Conservation (phyloP, 2,797 vertebrate genomes). For the Pangasius macronema region DNA sequence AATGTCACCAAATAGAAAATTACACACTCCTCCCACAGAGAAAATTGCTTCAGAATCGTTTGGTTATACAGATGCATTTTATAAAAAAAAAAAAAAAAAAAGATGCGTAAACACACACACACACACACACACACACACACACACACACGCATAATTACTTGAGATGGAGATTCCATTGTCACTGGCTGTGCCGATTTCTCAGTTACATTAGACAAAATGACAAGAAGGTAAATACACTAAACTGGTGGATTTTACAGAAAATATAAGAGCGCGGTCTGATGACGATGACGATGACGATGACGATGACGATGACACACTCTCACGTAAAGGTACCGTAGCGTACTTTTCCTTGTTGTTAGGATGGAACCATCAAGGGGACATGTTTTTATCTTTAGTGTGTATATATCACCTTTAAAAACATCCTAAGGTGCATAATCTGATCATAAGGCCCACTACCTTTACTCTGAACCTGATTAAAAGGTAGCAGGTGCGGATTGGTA, state of each 20-base stretch:
- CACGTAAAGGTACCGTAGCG: background rate
- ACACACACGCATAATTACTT: constrained; percentile 77
- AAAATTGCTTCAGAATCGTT: constrained; percentile 87
- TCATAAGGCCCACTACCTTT: background rate
- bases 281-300: background rate
- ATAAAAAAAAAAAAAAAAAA: constrained; percentile 48
- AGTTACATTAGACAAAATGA: constrained; percentile 60
- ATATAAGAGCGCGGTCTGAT: background rate
- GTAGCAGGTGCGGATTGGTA: background rate
- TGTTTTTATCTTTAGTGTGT: too few species aligned
- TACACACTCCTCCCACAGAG: constrained; percentile 86
- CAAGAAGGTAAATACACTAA: background rate
- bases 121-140: constrained; percentile 73
- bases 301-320: background rate
- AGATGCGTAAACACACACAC: constrained; percentile 60
- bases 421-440: background rate
- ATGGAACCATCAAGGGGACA: constrained; percentile 22
- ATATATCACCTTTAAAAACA: background rate
- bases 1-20: constrained; percentile 87
- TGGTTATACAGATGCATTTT: constrained; percentile 85
- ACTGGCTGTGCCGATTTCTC: constrained; percentile 67
- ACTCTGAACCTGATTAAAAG: background rate
- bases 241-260: constrained; percentile 58
- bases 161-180: constrained; percentile 67
- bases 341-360: background rate